phyloP scores from a whole-genome alignment of 1,140 invertebrate species.

The Diachasmimorpha longicaudata region DNA sequence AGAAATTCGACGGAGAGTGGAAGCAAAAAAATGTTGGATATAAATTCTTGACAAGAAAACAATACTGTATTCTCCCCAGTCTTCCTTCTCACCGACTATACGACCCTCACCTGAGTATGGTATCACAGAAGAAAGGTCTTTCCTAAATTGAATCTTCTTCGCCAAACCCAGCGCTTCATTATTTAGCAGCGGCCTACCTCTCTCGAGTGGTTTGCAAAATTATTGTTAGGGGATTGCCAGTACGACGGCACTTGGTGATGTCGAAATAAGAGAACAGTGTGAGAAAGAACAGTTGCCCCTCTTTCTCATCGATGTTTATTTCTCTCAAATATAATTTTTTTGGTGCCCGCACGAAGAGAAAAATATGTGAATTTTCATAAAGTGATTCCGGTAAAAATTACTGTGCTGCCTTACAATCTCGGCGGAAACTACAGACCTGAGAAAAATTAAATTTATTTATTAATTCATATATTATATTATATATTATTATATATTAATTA shows the following conservation, averaged over 20 bases:
- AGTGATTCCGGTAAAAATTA: too few relatives aligned
- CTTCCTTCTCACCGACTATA: background rate
- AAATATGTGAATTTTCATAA: too few relatives aligned
- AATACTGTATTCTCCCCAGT: slow-evolving; percentile 1
- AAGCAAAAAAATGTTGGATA: slow-evolving; percentile 10
- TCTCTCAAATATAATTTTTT: background rate
- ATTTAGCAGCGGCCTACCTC: slow-evolving; percentile 46
- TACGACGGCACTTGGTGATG: slow-evolving; percentile 29
- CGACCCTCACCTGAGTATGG: slow-evolving; percentile 31
- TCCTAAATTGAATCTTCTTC: slow-evolving; percentile 50
- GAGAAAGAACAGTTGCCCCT: slow-evolving; percentile 20
- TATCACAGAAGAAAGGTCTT: slow-evolving; percentile 11
- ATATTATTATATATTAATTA: too few relatives aligned
- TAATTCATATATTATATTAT: too few relatives aligned
- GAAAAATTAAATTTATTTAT: too few relatives aligned
- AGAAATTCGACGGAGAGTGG: background rate
- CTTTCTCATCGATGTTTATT: slow-evolving; percentile 34
- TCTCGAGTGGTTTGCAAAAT: slow-evolving; percentile 50
- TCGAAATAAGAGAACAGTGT: slow-evolving; percentile 19
- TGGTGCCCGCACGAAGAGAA: too few relatives aligned
- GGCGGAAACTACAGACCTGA: too few relatives aligned
- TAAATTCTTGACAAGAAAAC: slow-evolving; percentile 15
- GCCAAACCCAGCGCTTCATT: slow-evolving; percentile 43
- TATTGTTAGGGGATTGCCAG: slow-evolving; percentile 50
- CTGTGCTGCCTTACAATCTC: too few relatives aligned